These are phyloP conservation scores for Uria aalge DNA, from an alignment of 2,113 vertebrate species.

Conservation along the genomic window DNA sequence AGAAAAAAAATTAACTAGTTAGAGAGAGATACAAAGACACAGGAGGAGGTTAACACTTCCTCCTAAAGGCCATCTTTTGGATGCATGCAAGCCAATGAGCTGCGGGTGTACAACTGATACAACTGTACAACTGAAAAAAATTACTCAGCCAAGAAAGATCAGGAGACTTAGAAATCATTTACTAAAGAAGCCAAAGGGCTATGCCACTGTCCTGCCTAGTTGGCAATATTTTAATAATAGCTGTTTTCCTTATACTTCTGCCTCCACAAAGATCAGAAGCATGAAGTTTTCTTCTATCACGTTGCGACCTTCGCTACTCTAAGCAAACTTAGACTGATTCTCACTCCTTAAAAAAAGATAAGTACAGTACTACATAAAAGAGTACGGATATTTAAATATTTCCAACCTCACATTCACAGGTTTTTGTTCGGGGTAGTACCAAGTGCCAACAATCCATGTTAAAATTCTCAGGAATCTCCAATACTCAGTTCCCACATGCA, in stretches of 20 bases:
- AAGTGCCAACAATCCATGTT: not conserved
- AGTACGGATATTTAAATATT: not conserved
- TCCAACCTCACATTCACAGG: not conserved
- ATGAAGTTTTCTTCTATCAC: not conserved
- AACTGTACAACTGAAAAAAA: not conserved
- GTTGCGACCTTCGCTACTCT: not conserved
- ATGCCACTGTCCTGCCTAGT: not conserved
- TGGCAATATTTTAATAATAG: not conserved
- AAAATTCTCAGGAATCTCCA: not conserved
- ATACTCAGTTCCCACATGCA: not conserved
- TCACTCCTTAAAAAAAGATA: not conserved
- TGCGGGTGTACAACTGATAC: too few relatives aligned
- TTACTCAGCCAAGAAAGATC: not conserved
- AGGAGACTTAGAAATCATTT: not conserved
- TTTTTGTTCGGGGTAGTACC: not conserved
- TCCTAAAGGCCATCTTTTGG: not conserved
- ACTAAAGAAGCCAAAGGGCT: not conserved
- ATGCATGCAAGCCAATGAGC: not conserved
- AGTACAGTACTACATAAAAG: not conserved
- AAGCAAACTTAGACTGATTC: not conserved
- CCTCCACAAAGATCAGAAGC: not conserved
- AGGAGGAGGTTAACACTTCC: not conserved
- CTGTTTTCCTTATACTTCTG: not conserved
- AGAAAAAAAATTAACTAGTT: not conserved
- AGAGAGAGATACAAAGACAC: not conserved